Evolutionary conservation across 1,140 invertebrate genomes (phyloP), one percentile per base, ranked within the genome.

Genomic region (Temnothorax nylanderi): DNA sequence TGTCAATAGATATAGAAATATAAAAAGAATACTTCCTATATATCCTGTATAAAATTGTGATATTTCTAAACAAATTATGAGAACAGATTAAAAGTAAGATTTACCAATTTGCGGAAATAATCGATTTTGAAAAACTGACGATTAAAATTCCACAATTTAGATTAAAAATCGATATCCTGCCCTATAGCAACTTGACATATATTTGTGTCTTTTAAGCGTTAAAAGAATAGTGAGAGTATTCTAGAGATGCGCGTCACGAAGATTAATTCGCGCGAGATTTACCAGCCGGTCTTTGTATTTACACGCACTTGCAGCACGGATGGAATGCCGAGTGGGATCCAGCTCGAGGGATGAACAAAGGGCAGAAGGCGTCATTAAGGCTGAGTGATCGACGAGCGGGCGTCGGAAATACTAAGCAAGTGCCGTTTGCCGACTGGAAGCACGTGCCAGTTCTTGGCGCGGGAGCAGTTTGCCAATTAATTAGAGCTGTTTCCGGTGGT

Each of bases 261-360:
- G 64, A 89, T 89, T 87, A 89, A 89, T 89, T 87, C 67, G 74
- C 77, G 76, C 60, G 77, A 87, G 77, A 87, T 87, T 87, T 87
- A 88, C 49, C 65, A 84, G 67, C 60, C 49, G 65, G 32, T 67
- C 67, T 82, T 75, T 74, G 54, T 80, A 78, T 86, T 88, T 86
- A 88, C 75, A 86, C 85, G 51, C 69, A 80, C 71, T 74, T 58
- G 54, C 51, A 69, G 82, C 51, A 67, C 81, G 71, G 54, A 47
- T 67, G 60, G 62, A 65, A 67, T 69, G n/a, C 74, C 18, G 62
- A 76, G 78, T 76, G 21, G 74, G 74, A 77, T 78, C 13, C 74
- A 37, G 34, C 47, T 32, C 47, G 58, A 65, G 60, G 74, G 82
- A 21, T 34, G 82, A 85, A 85, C 82, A 85, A 85, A 85, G 74